Evolutionary conservation across 2,113 vertebrate genomes (phyloP).

Genomic region (Pangasianodon hypophthalmus): DNA sequence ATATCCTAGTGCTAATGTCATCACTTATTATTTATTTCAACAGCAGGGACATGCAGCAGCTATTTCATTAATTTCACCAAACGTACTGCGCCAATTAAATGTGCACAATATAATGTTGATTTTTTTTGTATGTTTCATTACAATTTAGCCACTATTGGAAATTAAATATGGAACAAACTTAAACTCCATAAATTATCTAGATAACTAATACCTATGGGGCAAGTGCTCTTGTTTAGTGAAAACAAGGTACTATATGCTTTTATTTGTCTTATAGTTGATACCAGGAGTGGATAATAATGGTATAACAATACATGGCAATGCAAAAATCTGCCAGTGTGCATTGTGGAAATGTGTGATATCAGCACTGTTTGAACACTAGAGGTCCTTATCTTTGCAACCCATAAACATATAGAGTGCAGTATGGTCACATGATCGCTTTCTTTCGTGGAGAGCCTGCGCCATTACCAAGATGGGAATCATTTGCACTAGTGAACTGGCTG

Average conservation of each 20-base stretch:
- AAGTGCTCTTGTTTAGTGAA: too few species aligned
- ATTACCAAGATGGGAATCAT: not conserved
- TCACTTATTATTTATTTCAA: not conserved
- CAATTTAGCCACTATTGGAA: not conserved
- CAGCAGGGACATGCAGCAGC: not conserved
- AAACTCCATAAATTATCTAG: not conserved
- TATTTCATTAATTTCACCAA: not conserved
- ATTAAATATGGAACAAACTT: not conserved
- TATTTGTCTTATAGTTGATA: not conserved
- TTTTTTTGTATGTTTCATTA: not conserved
- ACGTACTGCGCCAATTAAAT: not conserved
- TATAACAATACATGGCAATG: not conserved
- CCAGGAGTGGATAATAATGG: not conserved
- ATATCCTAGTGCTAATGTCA: not conserved
- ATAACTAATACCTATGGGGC: not conserved
- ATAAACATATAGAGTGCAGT: not conserved
- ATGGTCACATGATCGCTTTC: not conserved
- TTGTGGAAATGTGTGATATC: not conserved
- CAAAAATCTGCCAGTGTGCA: not conserved
- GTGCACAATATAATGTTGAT: not conserved
- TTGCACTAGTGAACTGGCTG: not conserved
- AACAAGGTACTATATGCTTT: not conserved
- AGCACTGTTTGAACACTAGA: not conserved
- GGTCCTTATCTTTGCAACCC: not conserved
- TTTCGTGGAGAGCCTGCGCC: not conserved